Base-by-base conservation (phyloP, 2,888 invertebrate genomes). In the Cabera pusaria region DNA sequence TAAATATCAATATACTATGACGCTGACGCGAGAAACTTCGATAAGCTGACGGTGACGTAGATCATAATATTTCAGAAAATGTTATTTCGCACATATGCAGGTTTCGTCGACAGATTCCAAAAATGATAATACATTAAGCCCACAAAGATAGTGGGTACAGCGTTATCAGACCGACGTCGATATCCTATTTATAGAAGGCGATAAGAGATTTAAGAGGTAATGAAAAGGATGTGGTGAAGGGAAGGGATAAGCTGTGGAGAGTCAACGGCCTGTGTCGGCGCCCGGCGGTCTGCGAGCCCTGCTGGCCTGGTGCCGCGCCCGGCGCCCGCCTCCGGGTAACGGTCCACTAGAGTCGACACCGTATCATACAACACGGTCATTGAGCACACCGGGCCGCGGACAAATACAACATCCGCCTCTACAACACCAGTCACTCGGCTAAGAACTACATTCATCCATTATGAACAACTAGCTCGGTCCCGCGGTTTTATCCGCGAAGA, bases 271-370 rank as follows among this genome's bases (percentile, higher is more conserved):
- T 17, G 21, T 27, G 39, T 54, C 54, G 56, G 68, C 72, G 66
- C 23, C 4, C 38, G 29, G 7, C 21, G 11, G 25, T 45, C 51
- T 45, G 72, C 66, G 70, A 69, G 59, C 46, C 47, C 53, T 43
- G 43, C 36, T 38, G 54, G 46, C n/a, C n/a, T n/a, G n/a, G n/a
- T n/a, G 47, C 58, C 48, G 52, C 48, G 53, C 47, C 49, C n/a
- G n/a, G n/a, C n/a, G n/a, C n/a, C n/a, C n/a, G n/a, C n/a, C n/a
- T 73, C 63, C 66, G 64, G 45, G 58, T 70, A 68, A 68, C 71
- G 68, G 57, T n/a, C n/a, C n/a, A n/a, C n/a, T n/a, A n/a, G n/a
- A n/a, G n/a, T n/a, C n/a, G 59, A 61, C 60, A 61, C 63, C 61
- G 62, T 64, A 71, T 63, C 68, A 64, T 49, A 50, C 53, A 46